These are phyloP conservation scores for Labeo rohita DNA, from an alignment of 2,113 vertebrate genomes.

Conservation along the genomic window DNA sequence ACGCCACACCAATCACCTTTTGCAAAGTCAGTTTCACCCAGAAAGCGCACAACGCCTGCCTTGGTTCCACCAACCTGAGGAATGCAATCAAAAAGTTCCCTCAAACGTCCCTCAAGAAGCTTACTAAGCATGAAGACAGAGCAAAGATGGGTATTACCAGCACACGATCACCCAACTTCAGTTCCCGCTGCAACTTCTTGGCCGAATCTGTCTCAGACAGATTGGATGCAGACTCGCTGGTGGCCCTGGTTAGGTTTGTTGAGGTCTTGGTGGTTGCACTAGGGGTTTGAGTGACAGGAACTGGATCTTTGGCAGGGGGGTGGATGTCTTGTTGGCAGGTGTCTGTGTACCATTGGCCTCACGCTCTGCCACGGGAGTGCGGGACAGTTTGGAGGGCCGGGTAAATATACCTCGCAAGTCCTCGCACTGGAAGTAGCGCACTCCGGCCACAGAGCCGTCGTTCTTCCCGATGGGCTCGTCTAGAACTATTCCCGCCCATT, in stretches of 20 bases:
- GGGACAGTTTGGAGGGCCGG: constrained; percentile 87
- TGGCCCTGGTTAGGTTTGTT: constrained; percentile 79
- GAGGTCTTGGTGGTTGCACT: constrained; percentile 44
- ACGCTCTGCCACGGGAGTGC: constrained; percentile 74
- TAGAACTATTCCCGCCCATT: constrained; percentile 94
- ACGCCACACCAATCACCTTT: constrained; percentile 99
- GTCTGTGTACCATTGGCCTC: constrained; percentile 79
- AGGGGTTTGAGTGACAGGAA: constrained; percentile 34
- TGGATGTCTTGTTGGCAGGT: constrained; percentile 60
- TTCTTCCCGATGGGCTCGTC: constrained; percentile 95
- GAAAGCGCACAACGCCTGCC: constrained; percentile 93
- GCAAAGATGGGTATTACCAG: constrained; percentile 72
- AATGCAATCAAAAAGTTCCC: not conserved
- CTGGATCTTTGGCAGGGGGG: constrained; percentile 61
- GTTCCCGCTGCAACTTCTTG: constrained; percentile 85
- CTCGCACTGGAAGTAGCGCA: constrained; percentile 93
- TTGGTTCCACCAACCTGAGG: constrained; percentile 93
- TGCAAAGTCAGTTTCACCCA: constrained; percentile 96
- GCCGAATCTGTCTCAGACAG: constrained; percentile 84
- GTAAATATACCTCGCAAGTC: constrained; percentile 92
- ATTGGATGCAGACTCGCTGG: constrained; percentile 84
- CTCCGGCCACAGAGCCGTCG: constrained; percentile 89
- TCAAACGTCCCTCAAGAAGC: no score
- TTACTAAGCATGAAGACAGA: not conserved
- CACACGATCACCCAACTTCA: constrained; percentile 84